These are phyloP conservation scores for Galeruca laticollis DNA, from an alignment of 2,888 invertebrate species.

Conservation along the genomic window DNA sequence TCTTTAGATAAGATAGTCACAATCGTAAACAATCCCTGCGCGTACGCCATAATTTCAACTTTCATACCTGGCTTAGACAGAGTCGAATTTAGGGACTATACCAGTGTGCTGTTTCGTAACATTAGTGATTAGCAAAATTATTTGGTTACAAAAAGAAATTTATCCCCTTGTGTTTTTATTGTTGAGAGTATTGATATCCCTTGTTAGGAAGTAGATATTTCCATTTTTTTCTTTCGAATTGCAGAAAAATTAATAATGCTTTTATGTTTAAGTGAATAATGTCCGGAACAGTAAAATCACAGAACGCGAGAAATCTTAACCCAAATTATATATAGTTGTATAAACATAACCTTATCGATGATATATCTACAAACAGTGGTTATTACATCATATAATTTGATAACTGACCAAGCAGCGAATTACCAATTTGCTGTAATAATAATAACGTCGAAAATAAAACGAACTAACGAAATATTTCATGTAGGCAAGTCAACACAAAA, in stretches of 20 bases:
- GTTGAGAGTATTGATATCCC: no score
- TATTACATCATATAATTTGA: conserved; percentile 37
- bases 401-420: conserved; percentile 36
- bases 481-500: conserved; percentile 50
- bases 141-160: no score
- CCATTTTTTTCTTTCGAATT: no score
- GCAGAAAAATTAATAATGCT: background rate
- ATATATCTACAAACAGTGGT: conserved; percentile 31
- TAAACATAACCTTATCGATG: conserved; percentile 28
- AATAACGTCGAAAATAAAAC: conserved; percentile 40
- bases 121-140: no score
- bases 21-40: no score
- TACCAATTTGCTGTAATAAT: conserved; percentile 43
- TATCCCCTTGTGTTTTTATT: no score
- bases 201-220: no score
- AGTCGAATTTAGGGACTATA: no score
- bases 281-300: background rate
- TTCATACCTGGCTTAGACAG: no score
- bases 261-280: background rate
- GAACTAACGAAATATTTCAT: conserved; percentile 46
- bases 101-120: no score
- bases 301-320: background rate
- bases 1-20: no score
- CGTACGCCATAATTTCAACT: no score
- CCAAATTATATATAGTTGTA: conserved; percentile 22